phyloP scores from a whole-genome alignment of 2,113 vertebrate genomes.

The Channa maculata region DNA sequence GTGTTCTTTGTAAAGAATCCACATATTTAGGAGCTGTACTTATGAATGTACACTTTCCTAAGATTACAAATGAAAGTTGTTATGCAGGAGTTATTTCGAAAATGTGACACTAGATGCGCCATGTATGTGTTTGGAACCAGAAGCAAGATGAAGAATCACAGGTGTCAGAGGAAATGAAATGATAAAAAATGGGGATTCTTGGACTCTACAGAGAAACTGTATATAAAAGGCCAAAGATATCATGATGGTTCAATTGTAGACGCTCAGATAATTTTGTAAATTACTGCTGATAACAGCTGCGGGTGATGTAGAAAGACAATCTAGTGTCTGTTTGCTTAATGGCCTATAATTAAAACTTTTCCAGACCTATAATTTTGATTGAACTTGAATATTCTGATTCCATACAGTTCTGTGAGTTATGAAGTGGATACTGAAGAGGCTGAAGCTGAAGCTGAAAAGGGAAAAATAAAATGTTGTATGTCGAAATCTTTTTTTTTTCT shows the following conservation, averaged over 20 bases:
- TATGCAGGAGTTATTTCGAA: background rate
- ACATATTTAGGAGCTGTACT: constrained; percentile 35
- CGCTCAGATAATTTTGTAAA: constrained; percentile 30
- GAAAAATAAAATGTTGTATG: too few species aligned
- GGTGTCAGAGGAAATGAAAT: background rate
- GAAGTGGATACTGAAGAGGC: too few species aligned
- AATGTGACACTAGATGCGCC: too few species aligned
- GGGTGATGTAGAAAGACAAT: constrained; percentile 34
- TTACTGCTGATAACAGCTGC: constrained; percentile 39
- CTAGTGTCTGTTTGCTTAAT: constrained; percentile 37
- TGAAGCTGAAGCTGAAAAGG: too few species aligned
- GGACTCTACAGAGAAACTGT: background rate
- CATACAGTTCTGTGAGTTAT: constrained; percentile 3
- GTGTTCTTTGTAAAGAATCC: constrained; percentile 29
- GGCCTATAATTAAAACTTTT: constrained; percentile 27
- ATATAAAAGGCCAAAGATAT: constrained; percentile 18
- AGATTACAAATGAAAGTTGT: constrained; percentile 11
- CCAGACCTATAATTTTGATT: constrained; percentile 29
- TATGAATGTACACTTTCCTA: constrained; percentile 19
- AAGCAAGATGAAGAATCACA: background rate
- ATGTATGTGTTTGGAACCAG: background rate
- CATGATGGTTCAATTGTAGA: constrained; percentile 25
- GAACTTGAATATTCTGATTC: background rate
- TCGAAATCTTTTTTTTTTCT: too few species aligned
- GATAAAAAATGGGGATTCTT: background rate